phyloP scores from a whole-genome alignment of 2,797 vertebrate genomes.

The Cynodonichthys magdalenae region DNA sequence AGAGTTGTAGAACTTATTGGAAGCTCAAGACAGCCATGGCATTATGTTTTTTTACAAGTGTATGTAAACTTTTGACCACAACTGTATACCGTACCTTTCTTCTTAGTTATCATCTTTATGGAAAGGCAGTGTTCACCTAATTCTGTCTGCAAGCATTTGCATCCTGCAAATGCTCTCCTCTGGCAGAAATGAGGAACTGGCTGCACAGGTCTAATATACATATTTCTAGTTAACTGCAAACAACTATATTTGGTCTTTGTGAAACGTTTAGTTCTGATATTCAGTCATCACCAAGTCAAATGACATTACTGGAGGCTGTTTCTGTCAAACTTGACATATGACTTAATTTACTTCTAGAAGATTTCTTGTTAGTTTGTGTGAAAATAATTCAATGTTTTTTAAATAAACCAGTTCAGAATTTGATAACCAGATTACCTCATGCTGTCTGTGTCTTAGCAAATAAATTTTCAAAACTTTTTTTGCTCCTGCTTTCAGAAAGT shows the following conservation, averaged over 20 bases:
- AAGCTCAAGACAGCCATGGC: no score
- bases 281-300: not conserved
- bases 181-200: constrained; percentile 1
- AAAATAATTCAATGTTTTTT: no score
- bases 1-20: no score
- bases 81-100: no score
- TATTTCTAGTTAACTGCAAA: not conserved
- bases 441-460: not conserved
- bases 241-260: not conserved
- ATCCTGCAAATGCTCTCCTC: no score
- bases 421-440: not conserved
- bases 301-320: not conserved
- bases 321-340: not conserved
- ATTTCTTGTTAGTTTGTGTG: not conserved
- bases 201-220: not conserved
- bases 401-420: not conserved
- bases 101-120: not conserved
- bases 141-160: not conserved
- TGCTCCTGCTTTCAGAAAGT: not conserved
- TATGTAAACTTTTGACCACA: no score
- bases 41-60: no score
- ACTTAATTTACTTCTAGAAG: not conserved
- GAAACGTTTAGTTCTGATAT: not conserved
- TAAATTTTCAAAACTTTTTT: not conserved
- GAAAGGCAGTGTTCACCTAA: not conserved